Evolutionary conservation across 1,140 invertebrate species (phyloP).

Genomic region (Drosophila rhopaloa): DNA sequence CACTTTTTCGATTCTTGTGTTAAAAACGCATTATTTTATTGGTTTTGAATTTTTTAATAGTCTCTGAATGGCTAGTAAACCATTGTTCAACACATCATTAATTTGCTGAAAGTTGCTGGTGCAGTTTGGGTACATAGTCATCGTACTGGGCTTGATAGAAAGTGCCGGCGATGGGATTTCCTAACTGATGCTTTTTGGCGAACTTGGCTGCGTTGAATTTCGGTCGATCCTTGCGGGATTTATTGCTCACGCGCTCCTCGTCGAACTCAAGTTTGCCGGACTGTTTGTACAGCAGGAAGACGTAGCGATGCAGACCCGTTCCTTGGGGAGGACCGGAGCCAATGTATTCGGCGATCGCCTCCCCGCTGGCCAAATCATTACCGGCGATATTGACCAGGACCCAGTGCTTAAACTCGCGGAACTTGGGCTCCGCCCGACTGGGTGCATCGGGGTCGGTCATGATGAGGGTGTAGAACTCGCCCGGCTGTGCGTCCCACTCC

Average conservation of each 20-base stretch:
- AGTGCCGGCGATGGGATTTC: slow-evolving; percentile 93
- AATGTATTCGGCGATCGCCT: slow-evolving; percentile 92
- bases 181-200: slow-evolving; percentile 92
- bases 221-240: slow-evolving; percentile 88
- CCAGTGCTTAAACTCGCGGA: slow-evolving; percentile 97
- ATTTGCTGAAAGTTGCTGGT: slow-evolving; percentile 59
- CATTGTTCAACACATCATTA: slow-evolving; percentile 21
- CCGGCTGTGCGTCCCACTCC: slow-evolving; percentile 87
- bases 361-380: slow-evolving; percentile 89
- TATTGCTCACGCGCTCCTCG: slow-evolving; percentile 67
- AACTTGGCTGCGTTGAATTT: slow-evolving; percentile 93
- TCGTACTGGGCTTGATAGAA: slow-evolving; percentile 96
- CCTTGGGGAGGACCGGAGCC: slow-evolving; percentile 94
- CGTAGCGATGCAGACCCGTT: slow-evolving; percentile 95
- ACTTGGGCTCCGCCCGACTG: slow-evolving; percentile 90
- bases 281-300: slow-evolving; percentile 95
- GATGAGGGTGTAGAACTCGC: slow-evolving; percentile 90
- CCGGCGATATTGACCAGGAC: slow-evolving; percentile 96
- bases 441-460: slow-evolving; percentile 88
- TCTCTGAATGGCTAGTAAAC: background rate
- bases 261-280: slow-evolving; percentile 78
- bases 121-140: slow-evolving; percentile 91
- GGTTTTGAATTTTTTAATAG: background rate
- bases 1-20: too few species aligned
- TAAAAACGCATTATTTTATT: background rate